Conservation (phyloP, 2,888 invertebrate genomes). For the Nephrotoma flavescens region DNA sequence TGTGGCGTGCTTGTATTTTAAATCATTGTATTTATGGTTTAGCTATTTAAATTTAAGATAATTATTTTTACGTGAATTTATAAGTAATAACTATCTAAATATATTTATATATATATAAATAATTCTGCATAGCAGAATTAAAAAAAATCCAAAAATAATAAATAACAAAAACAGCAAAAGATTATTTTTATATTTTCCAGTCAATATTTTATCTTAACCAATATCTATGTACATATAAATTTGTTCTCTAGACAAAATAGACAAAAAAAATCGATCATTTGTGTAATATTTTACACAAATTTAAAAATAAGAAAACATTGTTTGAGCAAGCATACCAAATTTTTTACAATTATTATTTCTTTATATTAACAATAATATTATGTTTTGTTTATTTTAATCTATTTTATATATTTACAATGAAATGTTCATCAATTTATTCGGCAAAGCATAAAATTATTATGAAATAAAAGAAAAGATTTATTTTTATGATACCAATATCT, state of each 20-base stretch:
- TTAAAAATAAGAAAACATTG: neutral
- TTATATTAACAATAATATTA: neutral
- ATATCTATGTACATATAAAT: neutral
- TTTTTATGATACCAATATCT: neutral
- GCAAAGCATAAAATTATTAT: neutral
- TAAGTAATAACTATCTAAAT: neutral
- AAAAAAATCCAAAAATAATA: neutral
- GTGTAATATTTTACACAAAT: neutral
- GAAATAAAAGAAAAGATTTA: neutral
- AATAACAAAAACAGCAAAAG: neutral
- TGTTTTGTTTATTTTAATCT: neutral
- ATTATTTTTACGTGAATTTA: neutral
- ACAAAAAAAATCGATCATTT: neutral
- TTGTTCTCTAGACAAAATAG: neutral
- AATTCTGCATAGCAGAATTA: constrained; percentile 5
- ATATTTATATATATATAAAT: neutral
- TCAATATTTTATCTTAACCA: neutral
- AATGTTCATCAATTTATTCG: neutral
- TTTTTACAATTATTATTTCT: neutral
- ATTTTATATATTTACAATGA: neutral
- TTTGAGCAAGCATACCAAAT: neutral
- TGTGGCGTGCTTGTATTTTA: neutral
- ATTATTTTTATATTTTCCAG: neutral
- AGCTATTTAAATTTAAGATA: neutral
- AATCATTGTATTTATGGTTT: neutral